Evolutionary conservation across 2,113 vertebrate species (phyloP), one percentile per base, ranked within the genome.

Genomic region (Oreotrochilus melanogaster): DNA sequence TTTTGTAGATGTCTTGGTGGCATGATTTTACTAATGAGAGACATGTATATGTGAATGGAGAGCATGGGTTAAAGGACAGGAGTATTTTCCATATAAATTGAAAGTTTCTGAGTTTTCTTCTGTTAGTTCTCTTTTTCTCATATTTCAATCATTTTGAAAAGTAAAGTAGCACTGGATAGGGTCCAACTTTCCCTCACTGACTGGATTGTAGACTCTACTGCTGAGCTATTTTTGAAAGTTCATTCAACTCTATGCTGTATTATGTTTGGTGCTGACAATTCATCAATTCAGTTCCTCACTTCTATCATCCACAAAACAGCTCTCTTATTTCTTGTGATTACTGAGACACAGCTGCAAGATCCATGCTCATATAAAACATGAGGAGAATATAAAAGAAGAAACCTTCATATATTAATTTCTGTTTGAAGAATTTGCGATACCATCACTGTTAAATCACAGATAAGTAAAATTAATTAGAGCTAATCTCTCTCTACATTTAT

Each of bases 291-390:
- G 54, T 79, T 87, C 48, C 75, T 93, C 48, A 18, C 69, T 94
- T 95, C 84, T 80, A 5, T 86, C 75, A 85, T 75, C 53, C 70
- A 78, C 16, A 37, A 81, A 92, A 79, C 48, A 88, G 65, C n/a
- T 84, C 57, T 81, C 69, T 93, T 93, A 88, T 95, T 93, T 85
- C 53, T 79, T 88, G 37, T 92, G 81, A 88, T 94, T 94, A 70
- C 70, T 53, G 60, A 88, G 81, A 82, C 72, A 80, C 5, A 42
- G 53, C 28, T 93, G 84, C 92, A 95, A 90, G 80, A 80, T 86
- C 64, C 64, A 50, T 83, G 78, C 71, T 89, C 35, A 21, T 75
- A 56, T 24, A 47, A 96, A 89, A 85, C 53, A 50, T 30, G 70
- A 91, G 35, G 11, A 79, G 89, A 91, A 75, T 95, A 58, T 66